Evolutionary conservation across 2,113 vertebrate species (phyloP), one percentile per base, ranked within the genome.

Genomic region (Penelope pileata): DNA sequence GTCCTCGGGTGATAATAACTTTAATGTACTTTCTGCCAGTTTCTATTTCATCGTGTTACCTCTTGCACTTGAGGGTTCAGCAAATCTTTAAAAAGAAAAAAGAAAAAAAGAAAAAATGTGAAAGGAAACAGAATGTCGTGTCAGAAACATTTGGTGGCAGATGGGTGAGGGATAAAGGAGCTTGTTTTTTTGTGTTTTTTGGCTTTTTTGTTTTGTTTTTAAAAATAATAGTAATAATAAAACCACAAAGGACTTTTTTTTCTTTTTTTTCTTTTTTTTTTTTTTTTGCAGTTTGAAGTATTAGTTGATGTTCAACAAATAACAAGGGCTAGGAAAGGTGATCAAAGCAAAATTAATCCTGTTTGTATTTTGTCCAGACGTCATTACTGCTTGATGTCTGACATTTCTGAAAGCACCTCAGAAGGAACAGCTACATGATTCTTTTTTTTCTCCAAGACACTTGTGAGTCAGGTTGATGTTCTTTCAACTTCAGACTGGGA

Each of bases 11-110:
- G 88, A 67, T 84, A 86, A 90, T 80, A 95, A 94, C 67, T 90
- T 94, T 88, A 95, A 95, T 96, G 87, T 82, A 90, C 47, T 80
- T 95, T 95, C 81, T 95, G 89, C 93, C 92, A 89, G 79, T 56
- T 95, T 93, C 83, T 83, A 77, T 96, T 95, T 91, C 74, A 89
- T 95, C 63, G 66, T 42, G 63, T 91, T 93, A 54, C 69, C 69
- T 95, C 85, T 72, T 89, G 53, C 32, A 88, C 90, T 81, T 86
- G 62, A 82, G 45, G 40, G 50, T 92, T 93, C 91, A 82, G 62
- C 32, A 79, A 66, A 86, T 76, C 67, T 90, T 51, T 77, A 76
- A 92, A 72, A 75, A 59, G 34, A 84, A 51, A 48, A 95, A 82
- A 91, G 93, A 18, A 79, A 92, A 66, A 69, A 59, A 43, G 83